Conservation (phyloP, 2,888 invertebrate genomes). For the Pseudolycoriella hygida region DNA sequence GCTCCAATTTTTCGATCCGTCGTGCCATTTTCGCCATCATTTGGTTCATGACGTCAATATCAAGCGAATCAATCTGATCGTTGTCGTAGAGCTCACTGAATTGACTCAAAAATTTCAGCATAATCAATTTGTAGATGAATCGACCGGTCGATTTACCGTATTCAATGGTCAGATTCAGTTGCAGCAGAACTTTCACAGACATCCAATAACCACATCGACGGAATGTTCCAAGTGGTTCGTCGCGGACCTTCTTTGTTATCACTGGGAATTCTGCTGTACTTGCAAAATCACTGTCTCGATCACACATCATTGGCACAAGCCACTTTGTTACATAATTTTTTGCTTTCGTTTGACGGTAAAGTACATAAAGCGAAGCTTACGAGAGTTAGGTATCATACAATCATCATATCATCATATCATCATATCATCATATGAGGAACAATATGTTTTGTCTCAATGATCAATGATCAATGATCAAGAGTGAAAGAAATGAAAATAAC, state of each 20-base stretch:
- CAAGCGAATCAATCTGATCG: neutral
- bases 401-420: no score
- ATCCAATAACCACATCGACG: neutral
- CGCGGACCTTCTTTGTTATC: constrained; percentile 1
- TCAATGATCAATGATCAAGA: no score
- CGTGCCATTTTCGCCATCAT: constrained; percentile 1
- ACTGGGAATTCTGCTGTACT: neutral
- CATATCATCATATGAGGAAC: no score
- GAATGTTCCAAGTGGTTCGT: neutral
- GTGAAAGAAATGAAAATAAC: no score
- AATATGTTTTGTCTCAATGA: no score
- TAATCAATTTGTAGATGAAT: constrained; percentile 1
- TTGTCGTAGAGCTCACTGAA: no score
- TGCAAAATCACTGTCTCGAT: neutral
- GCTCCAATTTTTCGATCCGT: constrained; percentile 1
- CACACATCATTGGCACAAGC: neutral
- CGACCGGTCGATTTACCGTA: neutral
- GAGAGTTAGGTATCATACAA: no score
- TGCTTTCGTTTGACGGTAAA: no score
- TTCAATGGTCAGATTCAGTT: neutral
- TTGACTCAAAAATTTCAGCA: constrained; percentile 2
- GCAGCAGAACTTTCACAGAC: neutral
- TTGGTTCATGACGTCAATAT: neutral
- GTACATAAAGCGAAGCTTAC: no score
- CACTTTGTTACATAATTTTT: neutral